A percentile compares a stretch with the other conserved stretches of the same genome.
phyloP scores from a whole-genome alignment of 2,797 vertebrate species.

The Protosalanx chinensis region DNA sequence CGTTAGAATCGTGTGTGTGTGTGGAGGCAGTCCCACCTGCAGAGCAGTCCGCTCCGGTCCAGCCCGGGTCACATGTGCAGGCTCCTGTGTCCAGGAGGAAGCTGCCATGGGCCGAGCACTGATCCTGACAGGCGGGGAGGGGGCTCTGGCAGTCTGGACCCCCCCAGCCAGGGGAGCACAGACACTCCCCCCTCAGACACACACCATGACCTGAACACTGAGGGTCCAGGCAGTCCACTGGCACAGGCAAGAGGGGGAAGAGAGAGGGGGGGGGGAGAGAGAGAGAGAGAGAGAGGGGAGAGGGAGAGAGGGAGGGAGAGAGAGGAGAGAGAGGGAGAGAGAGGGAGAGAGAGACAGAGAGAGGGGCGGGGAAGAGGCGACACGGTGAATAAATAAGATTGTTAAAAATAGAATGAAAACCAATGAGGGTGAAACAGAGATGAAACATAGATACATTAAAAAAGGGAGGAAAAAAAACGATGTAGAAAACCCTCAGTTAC shows the following conservation, averaged over 20 bases:
- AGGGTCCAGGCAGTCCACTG: constrained; percentile 82
- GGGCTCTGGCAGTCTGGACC: constrained; percentile 77
- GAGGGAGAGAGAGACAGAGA: neutral
- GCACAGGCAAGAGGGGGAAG: neutral
- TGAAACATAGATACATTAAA: too few relatives aligned
- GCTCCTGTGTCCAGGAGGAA: constrained; percentile 72
- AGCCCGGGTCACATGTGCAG: constrained; percentile 81
- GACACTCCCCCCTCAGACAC: constrained; percentile 81
- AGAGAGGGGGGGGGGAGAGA: neutral
- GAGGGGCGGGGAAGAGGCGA: neutral
- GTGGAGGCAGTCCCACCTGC: constrained; percentile 65
- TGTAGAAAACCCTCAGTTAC: too few relatives aligned
- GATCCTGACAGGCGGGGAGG: constrained; percentile 81
- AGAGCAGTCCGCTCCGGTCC: constrained; percentile 82
- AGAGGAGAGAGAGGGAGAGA: too few relatives aligned
- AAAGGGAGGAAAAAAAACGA: too few relatives aligned
- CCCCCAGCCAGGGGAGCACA: constrained; percentile 82
- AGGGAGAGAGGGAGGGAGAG: neutral
- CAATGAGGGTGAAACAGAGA: too few relatives aligned
- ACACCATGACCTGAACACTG: constrained; percentile 80
- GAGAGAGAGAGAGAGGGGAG: neutral
- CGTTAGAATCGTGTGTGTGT: neutral
- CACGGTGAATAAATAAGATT: neutral
- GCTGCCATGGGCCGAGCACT: constrained; percentile 81
- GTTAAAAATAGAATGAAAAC: too few relatives aligned